A percentile compares a stretch with the other conserved stretches of the same genome.
Conservation (phyloP, 2,888 invertebrate genomes). For the Chelonus formosanus region DNA sequence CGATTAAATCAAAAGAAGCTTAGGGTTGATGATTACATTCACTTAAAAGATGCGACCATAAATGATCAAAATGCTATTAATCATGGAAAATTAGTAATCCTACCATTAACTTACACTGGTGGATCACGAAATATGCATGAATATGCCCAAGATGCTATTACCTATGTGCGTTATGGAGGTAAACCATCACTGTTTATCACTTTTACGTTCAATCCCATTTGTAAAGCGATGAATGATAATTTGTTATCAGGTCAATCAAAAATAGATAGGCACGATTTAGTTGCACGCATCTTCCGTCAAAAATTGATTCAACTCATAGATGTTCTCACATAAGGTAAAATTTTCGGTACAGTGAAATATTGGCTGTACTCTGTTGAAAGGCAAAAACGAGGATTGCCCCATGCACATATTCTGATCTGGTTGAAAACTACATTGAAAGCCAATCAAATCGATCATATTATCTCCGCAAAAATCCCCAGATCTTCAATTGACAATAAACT, state of each 20-base stretch:
- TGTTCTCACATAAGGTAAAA: slow-evolving; percentile 39
- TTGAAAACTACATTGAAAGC: not conserved
- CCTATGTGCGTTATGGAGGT: slow-evolving; percentile 29
- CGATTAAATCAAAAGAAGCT: slow-evolving; percentile 52
- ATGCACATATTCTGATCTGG: slow-evolving; percentile 53
- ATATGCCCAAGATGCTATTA: slow-evolving; percentile 50
- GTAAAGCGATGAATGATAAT: too few species aligned
- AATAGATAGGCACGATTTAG: slow-evolving; percentile 47
- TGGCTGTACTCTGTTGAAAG: slow-evolving; percentile 53
- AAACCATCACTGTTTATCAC: slow-evolving; percentile 29
- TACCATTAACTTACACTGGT: slow-evolving; percentile 32
- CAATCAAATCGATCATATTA: slow-evolving; percentile 38
- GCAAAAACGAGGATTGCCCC: slow-evolving; percentile 51
- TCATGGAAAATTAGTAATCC: slow-evolving; percentile 32
- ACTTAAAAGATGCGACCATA: slow-evolving; percentile 50
- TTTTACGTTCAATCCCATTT: slow-evolving; percentile 27
- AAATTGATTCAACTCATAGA: slow-evolving; percentile 30
- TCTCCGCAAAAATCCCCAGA: slow-evolving; percentile 45
- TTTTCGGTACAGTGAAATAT: slow-evolving; percentile 47
- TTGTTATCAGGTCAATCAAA: slow-evolving; percentile 31
- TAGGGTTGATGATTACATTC: slow-evolving; percentile 53
- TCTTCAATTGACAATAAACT: slow-evolving; percentile 42
- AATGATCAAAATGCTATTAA: slow-evolving; percentile 43
- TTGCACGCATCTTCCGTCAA: slow-evolving; percentile 26
- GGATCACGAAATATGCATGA: slow-evolving; percentile 31